Percentiles rank a stretch among this genome's conserved stretches.
phyloP scores from a whole-genome alignment of 2,797 vertebrate genomes.

The Oceanodroma leucorhoa region DNA sequence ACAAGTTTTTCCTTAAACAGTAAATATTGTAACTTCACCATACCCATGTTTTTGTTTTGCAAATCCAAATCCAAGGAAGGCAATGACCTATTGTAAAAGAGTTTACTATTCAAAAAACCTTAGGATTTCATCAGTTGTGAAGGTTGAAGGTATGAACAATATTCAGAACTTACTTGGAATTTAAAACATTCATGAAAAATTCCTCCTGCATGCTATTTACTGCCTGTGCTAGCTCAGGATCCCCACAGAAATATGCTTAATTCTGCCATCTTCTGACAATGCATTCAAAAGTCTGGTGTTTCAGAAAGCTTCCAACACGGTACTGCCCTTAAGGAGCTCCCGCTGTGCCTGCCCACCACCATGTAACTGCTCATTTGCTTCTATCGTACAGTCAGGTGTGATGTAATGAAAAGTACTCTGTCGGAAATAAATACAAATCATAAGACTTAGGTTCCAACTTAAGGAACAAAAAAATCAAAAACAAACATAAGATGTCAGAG shows the following conservation, averaged over 20 bases:
- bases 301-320: not conserved
- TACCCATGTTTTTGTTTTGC: not conserved
- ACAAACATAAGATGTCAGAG: not conserved
- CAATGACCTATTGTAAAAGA: not conserved
- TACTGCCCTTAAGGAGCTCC: not conserved
- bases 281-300: not conserved
- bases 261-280: not conserved
- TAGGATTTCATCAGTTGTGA: not conserved
- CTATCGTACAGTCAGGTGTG: not conserved
- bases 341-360: not conserved
- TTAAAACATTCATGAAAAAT: not conserved
- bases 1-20: not conserved
- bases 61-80: not conserved
- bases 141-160: not conserved
- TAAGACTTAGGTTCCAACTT: not conserved
- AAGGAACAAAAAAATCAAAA: not conserved
- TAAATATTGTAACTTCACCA: not conserved
- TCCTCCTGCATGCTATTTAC: not conserved
- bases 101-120: not conserved
- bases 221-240: not conserved
- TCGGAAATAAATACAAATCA: not conserved
- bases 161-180: not conserved
- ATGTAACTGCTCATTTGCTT: not conserved
- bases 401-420: not conserved
- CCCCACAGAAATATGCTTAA: not conserved